Evolutionary conservation across 2,888 invertebrate genomes (phyloP).

Genomic region (Drosophila aldrichi): DNA sequence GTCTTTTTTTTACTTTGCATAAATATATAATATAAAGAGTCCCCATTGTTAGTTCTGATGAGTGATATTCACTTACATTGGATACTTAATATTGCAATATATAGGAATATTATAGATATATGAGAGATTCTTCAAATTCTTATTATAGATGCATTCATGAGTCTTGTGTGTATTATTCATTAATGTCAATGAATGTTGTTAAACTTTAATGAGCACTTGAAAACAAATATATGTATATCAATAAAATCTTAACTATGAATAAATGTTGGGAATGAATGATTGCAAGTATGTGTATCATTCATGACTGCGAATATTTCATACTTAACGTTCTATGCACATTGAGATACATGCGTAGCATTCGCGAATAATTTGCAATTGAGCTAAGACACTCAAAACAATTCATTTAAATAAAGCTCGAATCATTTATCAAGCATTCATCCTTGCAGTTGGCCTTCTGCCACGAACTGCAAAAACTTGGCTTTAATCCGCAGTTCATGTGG

Average conservation of each 20-base stretch:
- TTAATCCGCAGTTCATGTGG: slow-evolving; percentile 29
- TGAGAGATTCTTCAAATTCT: neutral
- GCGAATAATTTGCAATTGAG: slow-evolving; percentile 11
- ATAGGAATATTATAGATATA: neutral
- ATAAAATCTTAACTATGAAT: neutral
- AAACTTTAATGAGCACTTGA: too few species aligned
- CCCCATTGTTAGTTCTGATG: neutral
- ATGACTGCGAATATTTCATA: slow-evolving; percentile 1
- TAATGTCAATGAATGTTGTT: neutral
- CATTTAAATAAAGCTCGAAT: slow-evolving; percentile 32
- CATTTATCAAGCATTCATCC: slow-evolving; percentile 45
- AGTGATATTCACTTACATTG: neutral
- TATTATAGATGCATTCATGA: neutral
- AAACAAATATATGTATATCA: neutral
- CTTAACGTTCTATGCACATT: neutral
- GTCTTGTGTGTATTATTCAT: neutral
- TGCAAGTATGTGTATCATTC: neutral
- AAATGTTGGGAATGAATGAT: neutral
- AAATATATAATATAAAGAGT: neutral
- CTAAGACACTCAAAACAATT: slow-evolving; percentile 12
- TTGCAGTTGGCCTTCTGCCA: slow-evolving; percentile 42
- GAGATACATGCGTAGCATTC: slow-evolving; percentile 11
- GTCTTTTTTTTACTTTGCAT: neutral
- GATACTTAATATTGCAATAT: neutral
- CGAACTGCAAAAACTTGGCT: slow-evolving; percentile 20